Conservation (phyloP, 2,797 vertebrate species). For the Macroramphosus scolopax region DNA sequence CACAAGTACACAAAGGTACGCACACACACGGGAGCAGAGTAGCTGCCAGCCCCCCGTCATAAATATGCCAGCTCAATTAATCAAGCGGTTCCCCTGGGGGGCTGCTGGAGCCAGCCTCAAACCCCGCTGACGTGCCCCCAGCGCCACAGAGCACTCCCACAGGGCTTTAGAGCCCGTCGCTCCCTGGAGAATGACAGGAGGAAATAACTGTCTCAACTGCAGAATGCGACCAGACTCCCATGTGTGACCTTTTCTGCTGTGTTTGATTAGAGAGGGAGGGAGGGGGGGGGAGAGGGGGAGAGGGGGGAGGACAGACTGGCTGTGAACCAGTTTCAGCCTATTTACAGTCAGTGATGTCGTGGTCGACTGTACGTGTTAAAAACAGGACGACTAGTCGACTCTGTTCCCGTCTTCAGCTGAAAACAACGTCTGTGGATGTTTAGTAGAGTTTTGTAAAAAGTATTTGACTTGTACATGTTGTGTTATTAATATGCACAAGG, state of each 20-base stretch:
- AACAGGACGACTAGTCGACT: no score
- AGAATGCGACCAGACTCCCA: slow-evolving; percentile 48
- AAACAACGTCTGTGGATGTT: no score
- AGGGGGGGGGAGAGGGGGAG: background rate
- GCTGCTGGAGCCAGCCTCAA: slow-evolving; percentile 57
- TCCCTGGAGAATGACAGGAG: slow-evolving; percentile 57
- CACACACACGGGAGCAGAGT: slow-evolving; percentile 24
- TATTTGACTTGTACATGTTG: no score
- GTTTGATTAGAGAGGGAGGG: slow-evolving; percentile 5
- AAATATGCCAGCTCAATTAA: slow-evolving; percentile 75
- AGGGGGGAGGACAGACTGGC: background rate
- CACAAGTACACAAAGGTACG: slow-evolving; percentile 14
- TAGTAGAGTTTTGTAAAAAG: no score
- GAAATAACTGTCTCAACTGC: slow-evolving; percentile 57
- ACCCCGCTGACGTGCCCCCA: slow-evolving; percentile 54
- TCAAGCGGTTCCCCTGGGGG: slow-evolving; percentile 64
- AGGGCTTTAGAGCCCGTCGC: slow-evolving; percentile 35
- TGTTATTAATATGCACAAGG: no score
- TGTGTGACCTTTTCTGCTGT: slow-evolving; percentile 38
- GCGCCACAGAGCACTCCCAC: slow-evolving; percentile 48
- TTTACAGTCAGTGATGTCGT: background rate
- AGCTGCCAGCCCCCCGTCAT: slow-evolving; percentile 57
- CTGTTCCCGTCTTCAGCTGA: no score
- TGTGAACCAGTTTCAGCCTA: slow-evolving; percentile 3
- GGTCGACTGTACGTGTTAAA: no score